Evolutionary conservation across 2,797 vertebrate genomes (phyloP).

Genomic region (Scarus forsteni): DNA sequence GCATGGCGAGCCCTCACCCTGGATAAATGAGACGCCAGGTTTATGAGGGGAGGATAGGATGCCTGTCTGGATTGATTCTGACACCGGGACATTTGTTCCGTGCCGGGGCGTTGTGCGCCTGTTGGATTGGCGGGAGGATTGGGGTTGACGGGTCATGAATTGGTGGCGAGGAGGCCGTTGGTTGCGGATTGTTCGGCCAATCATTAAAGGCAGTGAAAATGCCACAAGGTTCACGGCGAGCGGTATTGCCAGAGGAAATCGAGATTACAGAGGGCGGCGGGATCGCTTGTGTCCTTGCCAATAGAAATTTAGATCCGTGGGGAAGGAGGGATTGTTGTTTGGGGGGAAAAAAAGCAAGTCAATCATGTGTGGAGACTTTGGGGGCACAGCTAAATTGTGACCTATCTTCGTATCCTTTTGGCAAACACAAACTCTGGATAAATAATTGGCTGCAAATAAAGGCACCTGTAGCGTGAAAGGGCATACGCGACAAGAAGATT

Average conservation of each 20-base stretch:
- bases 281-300: constrained; percentile 72
- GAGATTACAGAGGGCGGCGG: constrained; percentile 71
- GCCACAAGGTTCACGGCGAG: constrained; percentile 76
- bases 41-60: constrained; percentile 80
- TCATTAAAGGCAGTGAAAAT: constrained; percentile 83
- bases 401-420: constrained; percentile 23
- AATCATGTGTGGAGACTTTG: constrained; percentile 37
- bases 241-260: constrained; percentile 80
- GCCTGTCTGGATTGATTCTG: constrained; percentile 82
- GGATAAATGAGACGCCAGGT: constrained; percentile 81
- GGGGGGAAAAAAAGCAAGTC: constrained; percentile 35
- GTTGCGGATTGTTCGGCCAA: constrained; percentile 83
- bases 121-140: constrained; percentile 87
- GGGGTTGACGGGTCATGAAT: constrained; percentile 89
- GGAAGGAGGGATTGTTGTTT: constrained; percentile 30
- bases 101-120: constrained; percentile 77
- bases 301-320: constrained; percentile 67
- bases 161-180: constrained; percentile 82
- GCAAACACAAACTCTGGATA: constrained; percentile 1
- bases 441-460: constrained; percentile 21
- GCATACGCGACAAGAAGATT: constrained; percentile 28
- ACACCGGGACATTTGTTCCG: constrained; percentile 81
- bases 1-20: constrained; percentile 55
- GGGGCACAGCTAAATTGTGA: constrained; percentile 31
- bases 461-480: constrained; percentile 29